A percentile compares a stretch with the other conserved stretches of the same genome.
Evolutionary conservation across 2,113 vertebrate genomes (phyloP).

Genomic region (Ailurus styani): DNA sequence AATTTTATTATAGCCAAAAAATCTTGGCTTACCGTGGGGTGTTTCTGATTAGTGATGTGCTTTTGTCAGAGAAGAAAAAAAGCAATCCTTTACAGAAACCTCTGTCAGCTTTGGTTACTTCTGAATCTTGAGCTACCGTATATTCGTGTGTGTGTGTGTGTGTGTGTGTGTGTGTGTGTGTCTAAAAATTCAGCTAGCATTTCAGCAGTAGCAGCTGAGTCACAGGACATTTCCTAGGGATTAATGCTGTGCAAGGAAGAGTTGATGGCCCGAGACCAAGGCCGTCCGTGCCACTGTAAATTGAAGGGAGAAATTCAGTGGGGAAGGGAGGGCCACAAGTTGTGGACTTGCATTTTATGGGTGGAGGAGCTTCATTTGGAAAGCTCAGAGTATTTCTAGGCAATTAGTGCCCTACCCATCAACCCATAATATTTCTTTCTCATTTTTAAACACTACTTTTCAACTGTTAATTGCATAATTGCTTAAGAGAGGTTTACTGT

Average conservation of each 20-base stretch:
- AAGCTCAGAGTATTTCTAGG: constrained; percentile 64
- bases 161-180: neutral
- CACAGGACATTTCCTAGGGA: constrained; percentile 49
- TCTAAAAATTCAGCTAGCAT: neutral
- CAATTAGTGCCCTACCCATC: constrained; percentile 64
- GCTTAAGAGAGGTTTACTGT: constrained; percentile 18
- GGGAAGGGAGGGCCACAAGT: neutral
- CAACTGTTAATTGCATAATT: constrained; percentile 52
- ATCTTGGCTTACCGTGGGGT: neutral
- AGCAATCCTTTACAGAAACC: neutral
- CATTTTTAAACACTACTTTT: constrained; percentile 54
- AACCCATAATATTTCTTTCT: constrained; percentile 69
- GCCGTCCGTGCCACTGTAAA: constrained; percentile 45
- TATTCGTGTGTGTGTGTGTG: neutral
- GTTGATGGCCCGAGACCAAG: constrained; percentile 64
- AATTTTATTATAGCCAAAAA: neutral
- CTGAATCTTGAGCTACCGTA: neutral
- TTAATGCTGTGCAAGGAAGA: constrained; percentile 39
- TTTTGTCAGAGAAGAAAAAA: neutral
- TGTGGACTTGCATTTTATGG: constrained; percentile 46
- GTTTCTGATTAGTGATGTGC: neutral
- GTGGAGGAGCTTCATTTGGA: constrained; percentile 47
- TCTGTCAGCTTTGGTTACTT: neutral
- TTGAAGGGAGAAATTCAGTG: constrained; percentile 9
- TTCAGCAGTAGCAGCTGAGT: constrained; percentile 25